Conservation (phyloP, 2,888 invertebrate genomes). For the Drosophila suboccidentalis region DNA sequence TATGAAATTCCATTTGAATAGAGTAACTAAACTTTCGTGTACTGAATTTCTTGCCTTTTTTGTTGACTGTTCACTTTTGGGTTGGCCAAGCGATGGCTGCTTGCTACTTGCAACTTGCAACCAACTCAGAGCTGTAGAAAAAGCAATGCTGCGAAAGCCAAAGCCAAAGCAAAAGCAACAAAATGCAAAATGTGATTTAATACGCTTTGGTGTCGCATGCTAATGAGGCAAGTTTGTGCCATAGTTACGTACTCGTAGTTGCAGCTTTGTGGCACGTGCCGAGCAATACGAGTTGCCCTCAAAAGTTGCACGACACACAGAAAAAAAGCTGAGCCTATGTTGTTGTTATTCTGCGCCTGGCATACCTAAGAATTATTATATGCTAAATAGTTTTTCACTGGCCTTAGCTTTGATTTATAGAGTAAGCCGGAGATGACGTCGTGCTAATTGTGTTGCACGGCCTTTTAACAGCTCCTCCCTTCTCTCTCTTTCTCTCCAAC, state of each 20-base stretch:
- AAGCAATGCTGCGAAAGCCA: constrained; percentile 1
- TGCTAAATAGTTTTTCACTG: constrained; percentile 62
- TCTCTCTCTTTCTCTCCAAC: too few species aligned
- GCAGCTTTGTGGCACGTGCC: constrained; percentile 62
- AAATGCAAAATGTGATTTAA: constrained; percentile 78
- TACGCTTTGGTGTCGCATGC: constrained; percentile 76
- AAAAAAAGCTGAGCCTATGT: constrained; percentile 31
- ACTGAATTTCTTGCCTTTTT: constrained; percentile 1
- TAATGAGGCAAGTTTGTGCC: constrained; percentile 72
- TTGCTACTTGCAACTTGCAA: constrained; percentile 64
- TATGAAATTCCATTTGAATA: background rate
- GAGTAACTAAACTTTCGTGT: background rate
- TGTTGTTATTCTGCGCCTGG: constrained; percentile 44
- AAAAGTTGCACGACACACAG: constrained; percentile 25
- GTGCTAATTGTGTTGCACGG: constrained; percentile 69
- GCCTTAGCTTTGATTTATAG: constrained; percentile 49
- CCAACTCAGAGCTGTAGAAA: constrained; percentile 33
- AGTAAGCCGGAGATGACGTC: constrained; percentile 55
- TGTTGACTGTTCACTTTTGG: constrained; percentile 18
- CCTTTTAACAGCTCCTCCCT: constrained; percentile 17
- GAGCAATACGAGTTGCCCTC: constrained; percentile 41
- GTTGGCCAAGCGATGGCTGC: constrained; percentile 32
- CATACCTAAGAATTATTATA: constrained; percentile 56
- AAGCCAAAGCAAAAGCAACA: constrained; percentile 15
- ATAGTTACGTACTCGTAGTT: constrained; percentile 42